phyloP scores from a whole-genome alignment of 2,888 invertebrate genomes.

The Cantharis rustica region DNA sequence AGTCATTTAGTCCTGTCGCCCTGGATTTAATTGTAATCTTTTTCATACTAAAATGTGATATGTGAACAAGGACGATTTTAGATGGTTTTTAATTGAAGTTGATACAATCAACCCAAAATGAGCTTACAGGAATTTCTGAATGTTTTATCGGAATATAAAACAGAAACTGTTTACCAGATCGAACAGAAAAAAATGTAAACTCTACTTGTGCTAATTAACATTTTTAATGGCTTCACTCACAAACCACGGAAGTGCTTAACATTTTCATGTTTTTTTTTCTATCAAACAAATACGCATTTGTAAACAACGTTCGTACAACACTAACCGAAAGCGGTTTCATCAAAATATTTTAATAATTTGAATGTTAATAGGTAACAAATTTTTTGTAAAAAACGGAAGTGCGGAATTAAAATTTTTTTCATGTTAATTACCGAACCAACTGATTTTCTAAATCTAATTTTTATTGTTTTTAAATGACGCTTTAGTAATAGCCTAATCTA shows the following conservation, averaged over 20 bases:
- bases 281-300: neutral
- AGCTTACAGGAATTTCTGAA: too few relatives aligned
- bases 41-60: too few relatives aligned
- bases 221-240: neutral
- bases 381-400: neutral
- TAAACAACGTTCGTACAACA: neutral
- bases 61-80: too few relatives aligned
- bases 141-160: too few relatives aligned
- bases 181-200: neutral
- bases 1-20: too few relatives aligned
- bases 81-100: too few relatives aligned
- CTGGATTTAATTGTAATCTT: too few relatives aligned
- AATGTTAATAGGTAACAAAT: neutral
- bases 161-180: neutral
- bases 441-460: neutral
- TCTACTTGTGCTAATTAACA: neutral
- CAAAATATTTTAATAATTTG: neutral
- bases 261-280: neutral
- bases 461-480: neutral
- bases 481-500: neutral
- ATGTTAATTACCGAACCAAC: neutral
- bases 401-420: neutral
- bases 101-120: too few relatives aligned
- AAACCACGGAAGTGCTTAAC: neutral
- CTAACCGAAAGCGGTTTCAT: neutral